These are phyloP conservation scores for Avahi laniger DNA, from an alignment of 2,797 vertebrate genomes.

Conservation along the genomic window DNA sequence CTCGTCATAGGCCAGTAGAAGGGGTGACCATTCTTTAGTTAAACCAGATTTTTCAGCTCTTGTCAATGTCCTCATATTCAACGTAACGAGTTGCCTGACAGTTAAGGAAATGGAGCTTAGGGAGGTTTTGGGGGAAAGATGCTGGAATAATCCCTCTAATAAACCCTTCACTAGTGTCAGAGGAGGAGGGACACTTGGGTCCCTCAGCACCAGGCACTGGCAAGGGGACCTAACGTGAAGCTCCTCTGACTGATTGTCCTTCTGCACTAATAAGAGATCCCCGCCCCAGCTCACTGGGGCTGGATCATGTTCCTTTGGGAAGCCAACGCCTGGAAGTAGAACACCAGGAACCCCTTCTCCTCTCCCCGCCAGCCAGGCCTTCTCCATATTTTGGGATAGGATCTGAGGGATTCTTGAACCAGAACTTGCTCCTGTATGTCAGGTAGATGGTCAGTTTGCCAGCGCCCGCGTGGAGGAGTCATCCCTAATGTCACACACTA, in stretches of 20 bases:
- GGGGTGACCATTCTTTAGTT: not conserved
- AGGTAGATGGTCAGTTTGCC: not conserved
- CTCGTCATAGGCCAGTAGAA: no score
- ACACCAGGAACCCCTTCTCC: no score
- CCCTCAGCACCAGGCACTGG: not conserved
- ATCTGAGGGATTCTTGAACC: not conserved
- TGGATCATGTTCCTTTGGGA: not conserved
- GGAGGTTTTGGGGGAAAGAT: not conserved
- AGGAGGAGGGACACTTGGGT: not conserved
- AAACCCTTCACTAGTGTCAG: no score
- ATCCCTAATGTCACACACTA: not conserved
- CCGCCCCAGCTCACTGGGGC: not conserved
- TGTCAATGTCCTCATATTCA: not conserved
- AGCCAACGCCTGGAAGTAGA: not conserved
- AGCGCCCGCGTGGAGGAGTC: not conserved
- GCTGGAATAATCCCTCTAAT: not conserved
- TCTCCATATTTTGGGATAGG: not conserved
- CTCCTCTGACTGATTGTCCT: not conserved
- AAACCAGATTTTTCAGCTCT: not conserved
- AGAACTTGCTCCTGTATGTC: not conserved
- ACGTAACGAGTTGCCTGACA: not conserved
- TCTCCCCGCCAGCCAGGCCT: not conserved
- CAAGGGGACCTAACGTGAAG: rapidly evolving
- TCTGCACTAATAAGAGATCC: not conserved
- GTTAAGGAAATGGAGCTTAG: not conserved